phyloP scores from a whole-genome alignment of 2,888 invertebrate genomes.

The Alloscopus bannaensis region DNA sequence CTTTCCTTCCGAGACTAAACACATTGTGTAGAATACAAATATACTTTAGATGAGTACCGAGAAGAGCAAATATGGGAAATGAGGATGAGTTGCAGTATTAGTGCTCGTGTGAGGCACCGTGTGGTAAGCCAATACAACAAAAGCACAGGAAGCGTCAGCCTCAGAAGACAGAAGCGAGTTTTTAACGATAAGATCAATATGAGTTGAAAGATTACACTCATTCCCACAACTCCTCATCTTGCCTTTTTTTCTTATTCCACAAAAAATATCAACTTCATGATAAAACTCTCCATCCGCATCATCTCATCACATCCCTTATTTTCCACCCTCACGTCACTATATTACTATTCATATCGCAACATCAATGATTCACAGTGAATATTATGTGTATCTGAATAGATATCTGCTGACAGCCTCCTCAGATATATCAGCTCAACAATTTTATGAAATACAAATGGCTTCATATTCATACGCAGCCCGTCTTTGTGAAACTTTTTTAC shows the following conservation, averaged over 20 bases:
- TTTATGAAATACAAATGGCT: constrained; percentile 46
- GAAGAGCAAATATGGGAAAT: background rate
- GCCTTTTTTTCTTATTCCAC: constrained; percentile 17
- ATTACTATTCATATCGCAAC: constrained; percentile 42
- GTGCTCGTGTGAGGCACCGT: too few relatives aligned
- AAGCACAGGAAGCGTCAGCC: constrained; percentile 17
- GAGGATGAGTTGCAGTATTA: too few relatives aligned
- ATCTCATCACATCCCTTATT: constrained; percentile 16
- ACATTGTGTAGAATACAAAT: too few relatives aligned
- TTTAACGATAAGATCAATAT: constrained; percentile 46
- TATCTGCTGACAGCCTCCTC: too few relatives aligned
- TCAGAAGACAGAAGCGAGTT: constrained; percentile 18
- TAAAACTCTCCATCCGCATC: constrained; percentile 18
- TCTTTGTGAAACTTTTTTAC: constrained; percentile 34
- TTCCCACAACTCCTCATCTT: constrained; percentile 20
- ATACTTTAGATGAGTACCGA: too few relatives aligned
- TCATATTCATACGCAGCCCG: constrained; percentile 20
- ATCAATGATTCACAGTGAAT: too few relatives aligned
- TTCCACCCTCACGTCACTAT: constrained; percentile 41
- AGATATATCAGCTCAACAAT: background rate
- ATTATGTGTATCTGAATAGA: too few relatives aligned
- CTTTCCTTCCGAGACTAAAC: too few relatives aligned
- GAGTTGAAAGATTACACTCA: constrained; percentile 35
- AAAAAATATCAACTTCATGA: constrained; percentile 32
- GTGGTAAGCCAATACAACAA: too few relatives aligned